A percentile compares a stretch with the other conserved stretches of the same genome.
Evolutionary conservation across 2,113 vertebrate genomes (phyloP).

Genomic region (Myxocyprinus asiaticus): DNA sequence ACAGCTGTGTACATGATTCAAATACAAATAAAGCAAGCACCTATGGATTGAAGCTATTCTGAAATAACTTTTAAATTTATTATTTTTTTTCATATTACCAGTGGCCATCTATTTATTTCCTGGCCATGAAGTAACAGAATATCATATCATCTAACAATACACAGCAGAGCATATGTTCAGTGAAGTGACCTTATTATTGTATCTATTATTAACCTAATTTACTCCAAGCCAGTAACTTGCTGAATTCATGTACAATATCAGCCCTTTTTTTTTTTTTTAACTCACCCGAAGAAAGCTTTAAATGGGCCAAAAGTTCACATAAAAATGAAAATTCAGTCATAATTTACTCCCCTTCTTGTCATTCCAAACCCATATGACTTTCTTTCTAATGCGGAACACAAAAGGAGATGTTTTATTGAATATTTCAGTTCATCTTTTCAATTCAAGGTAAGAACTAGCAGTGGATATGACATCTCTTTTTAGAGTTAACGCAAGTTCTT

Average conservation of each 20-base stretch:
- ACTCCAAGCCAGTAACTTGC: not conserved
- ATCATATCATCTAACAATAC: not conserved
- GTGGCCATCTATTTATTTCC: not conserved
- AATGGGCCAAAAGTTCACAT: too few species aligned
- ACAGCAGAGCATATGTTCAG: not conserved
- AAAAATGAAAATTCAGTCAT: too few species aligned
- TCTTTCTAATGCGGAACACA: too few species aligned
- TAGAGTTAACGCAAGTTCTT: too few species aligned
- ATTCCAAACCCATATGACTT: too few species aligned
- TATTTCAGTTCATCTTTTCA: too few species aligned
- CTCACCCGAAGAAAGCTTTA: not conserved
- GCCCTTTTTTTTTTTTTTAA: not conserved
- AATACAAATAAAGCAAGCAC: not conserved
- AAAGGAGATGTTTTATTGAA: too few species aligned
- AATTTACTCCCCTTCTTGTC: too few species aligned
- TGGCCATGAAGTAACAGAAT: not conserved
- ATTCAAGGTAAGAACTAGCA: too few species aligned
- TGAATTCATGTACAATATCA: not conserved
- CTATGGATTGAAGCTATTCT: not conserved
- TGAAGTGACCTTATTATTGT: slow-evolving; percentile 8
- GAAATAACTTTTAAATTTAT: not conserved
- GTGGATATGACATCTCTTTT: too few species aligned
- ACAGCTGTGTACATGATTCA: not conserved
- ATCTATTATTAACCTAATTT: slow-evolving; percentile 9
- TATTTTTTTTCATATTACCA: not conserved